phyloP scores from a whole-genome alignment of 2,797 vertebrate species.

The Artibeus lituratus region DNA sequence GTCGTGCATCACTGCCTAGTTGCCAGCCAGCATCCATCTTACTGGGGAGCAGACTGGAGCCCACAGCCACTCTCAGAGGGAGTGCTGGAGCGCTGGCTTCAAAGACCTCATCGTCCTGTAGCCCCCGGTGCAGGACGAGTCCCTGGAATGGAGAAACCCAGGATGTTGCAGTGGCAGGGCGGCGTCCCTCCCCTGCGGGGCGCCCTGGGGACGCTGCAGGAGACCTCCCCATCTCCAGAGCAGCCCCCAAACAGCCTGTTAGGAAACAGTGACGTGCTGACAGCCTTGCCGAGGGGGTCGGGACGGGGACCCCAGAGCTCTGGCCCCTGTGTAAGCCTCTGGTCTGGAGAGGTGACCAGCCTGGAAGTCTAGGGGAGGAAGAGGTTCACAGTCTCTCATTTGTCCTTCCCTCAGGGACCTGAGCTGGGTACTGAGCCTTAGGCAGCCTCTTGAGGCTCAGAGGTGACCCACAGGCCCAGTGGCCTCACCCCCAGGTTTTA shows the following conservation, averaged over 20 bases:
- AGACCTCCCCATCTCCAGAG: background rate
- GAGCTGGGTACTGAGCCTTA: background rate
- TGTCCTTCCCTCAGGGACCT: background rate
- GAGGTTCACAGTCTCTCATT: background rate
- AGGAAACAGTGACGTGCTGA: background rate
- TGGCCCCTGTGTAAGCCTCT: background rate
- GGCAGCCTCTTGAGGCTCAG: background rate
- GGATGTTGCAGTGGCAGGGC: rapidly evolving
- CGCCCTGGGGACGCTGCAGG: background rate
- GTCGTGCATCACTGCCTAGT: rapidly evolving
- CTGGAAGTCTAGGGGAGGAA: background rate
- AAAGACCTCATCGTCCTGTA: background rate
- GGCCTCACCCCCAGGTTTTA: background rate
- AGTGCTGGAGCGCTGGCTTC: background rate
- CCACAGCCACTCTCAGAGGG: background rate
- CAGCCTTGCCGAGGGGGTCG: background rate
- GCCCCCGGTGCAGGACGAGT: background rate
- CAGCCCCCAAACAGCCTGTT: background rate
- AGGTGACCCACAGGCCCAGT: rapidly evolving
- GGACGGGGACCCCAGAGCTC: no score
- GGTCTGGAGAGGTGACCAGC: background rate
- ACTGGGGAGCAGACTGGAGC: background rate
- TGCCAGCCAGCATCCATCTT: background rate
- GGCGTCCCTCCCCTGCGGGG: background rate
- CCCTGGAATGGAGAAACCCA: background rate